Evolutionary conservation across 2,888 invertebrate species (phyloP).

Genomic region (Melanostoma mellinum): DNA sequence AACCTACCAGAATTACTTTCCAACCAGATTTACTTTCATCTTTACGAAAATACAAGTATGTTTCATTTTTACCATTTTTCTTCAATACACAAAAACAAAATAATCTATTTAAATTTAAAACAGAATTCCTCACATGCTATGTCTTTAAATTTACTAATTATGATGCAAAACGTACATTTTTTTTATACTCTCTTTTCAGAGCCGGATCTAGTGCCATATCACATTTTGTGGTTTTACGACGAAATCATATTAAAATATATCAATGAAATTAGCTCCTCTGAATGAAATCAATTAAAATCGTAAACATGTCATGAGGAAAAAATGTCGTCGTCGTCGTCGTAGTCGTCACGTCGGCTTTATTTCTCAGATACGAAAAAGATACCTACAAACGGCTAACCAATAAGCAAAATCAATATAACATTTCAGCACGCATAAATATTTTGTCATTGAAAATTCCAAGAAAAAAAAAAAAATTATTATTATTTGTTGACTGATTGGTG

Average conservation of each 20-base stretch:
- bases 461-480: constrained; percentile 21
- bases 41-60: not conserved
- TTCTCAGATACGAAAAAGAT: constrained; percentile 10
- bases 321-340: constrained; percentile 8
- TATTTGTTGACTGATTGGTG: constrained; percentile 44
- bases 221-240: constrained; percentile 47
- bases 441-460: constrained; percentile 48
- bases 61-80: constrained; percentile 3
- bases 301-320: constrained; percentile 56
- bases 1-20: too few species aligned
- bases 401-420: constrained; percentile 42
- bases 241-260: constrained; percentile 39
- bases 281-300: constrained; percentile 60
- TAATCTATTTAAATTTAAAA: not conserved
- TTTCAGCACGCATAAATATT: constrained; percentile 47
- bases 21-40: too few species aligned
- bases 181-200: constrained; percentile 14
- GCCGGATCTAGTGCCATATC: constrained; percentile 33
- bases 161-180: constrained; percentile 19
- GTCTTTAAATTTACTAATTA: constrained; percentile 24
- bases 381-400: constrained; percentile 6
- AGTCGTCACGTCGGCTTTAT: constrained; percentile 4
- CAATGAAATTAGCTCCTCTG: constrained; percentile 44
- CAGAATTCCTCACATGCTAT: not conserved
- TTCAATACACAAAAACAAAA: not conserved